Base-by-base conservation (phyloP, 2,113 vertebrate species). In the Elaphurus davidianus region DNA sequence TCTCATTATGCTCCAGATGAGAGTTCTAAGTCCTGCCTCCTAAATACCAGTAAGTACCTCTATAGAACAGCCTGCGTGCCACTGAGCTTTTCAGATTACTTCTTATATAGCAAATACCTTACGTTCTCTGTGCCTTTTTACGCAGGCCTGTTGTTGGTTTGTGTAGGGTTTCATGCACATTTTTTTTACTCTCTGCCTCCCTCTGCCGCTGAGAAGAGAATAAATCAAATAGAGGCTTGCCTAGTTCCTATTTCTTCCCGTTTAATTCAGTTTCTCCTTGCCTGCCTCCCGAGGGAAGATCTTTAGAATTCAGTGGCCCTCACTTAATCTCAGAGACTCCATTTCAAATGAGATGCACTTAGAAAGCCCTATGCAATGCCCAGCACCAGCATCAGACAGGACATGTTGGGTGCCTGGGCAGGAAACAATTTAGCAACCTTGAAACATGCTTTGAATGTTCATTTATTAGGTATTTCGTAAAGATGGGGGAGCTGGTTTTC, bases 151-250 rank as follows among this genome's bases (percentile, higher is more conserved):
- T 45, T 90, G 50, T 81, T 87, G 55, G 71, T 95, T 54, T 14
- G 0, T 6, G 6, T 4, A 10, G 13, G 54, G 12, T 43, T 62
- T 62, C 43, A 47, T 11, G 33, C 25, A 21, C 3, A 60, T 59
- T 13, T 81, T 82, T 64, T 90, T 97, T 92, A 52, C 98, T 94
- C 97, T 96, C 82, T 90, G 21, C 57, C 92, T 98, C 99, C 99
- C 98, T 96, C 98, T 98, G 96, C 91, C 28, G 98, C 94, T 97
- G 52, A 95, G 78, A 92, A 79, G 33, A 78, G 45, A 93, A 76
- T 30, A 96, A 45, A 27, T 40, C 90, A 83, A 59, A 19, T 15
- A 82, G 47, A 91, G 14, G 60, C 30, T 47, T 28, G 9, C 11
- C 50, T 25, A 2, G 15, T 17, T n/a, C 50, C 55, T 45, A 8